These are phyloP conservation scores for Cacoxenus indagator DNA, from an alignment of 2,888 invertebrate genomes.

Conservation along the genomic window DNA sequence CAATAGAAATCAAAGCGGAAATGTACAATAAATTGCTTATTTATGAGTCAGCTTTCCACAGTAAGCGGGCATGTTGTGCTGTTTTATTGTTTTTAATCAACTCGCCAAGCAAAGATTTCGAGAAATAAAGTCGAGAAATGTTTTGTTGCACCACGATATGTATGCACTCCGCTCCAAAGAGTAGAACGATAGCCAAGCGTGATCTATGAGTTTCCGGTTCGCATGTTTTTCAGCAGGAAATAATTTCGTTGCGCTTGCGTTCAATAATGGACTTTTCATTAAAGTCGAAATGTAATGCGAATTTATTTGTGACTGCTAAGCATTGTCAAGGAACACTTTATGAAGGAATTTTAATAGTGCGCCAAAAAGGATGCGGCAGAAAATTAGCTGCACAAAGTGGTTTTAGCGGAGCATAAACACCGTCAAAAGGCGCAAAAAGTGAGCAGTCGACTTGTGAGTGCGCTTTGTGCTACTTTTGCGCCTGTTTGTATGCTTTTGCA, in stretches of 20 bases:
- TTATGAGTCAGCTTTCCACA: constrained; percentile 64
- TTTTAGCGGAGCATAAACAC: too few relatives aligned
- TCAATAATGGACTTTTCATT: constrained; percentile 16
- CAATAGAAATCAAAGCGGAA: constrained; percentile 59
- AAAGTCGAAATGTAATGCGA: neutral
- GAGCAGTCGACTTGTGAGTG: neutral
- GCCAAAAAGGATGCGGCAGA: too few relatives aligned
- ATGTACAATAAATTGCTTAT: constrained; percentile 67
- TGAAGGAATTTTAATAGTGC: too few relatives aligned
- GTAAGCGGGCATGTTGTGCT: constrained; percentile 48
- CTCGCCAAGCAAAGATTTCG: constrained; percentile 38
- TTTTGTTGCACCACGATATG: neutral
- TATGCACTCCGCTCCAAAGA: neutral
- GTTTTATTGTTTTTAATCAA: constrained; percentile 67
- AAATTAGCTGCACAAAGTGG: too few relatives aligned
- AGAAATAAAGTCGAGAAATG: too few relatives aligned
- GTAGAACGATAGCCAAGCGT: neutral
- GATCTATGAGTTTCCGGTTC: constrained; percentile 30
- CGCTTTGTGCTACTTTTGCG: neutral
- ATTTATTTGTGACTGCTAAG: neutral
- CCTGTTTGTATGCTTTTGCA: neutral
- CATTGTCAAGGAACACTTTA: too few relatives aligned
- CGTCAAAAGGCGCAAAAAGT: neutral
- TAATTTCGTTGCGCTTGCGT: constrained; percentile 34
- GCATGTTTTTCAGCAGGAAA: constrained; percentile 50